Evolutionary conservation across 1,140 invertebrate genomes (phyloP).

Genomic region (Tetramorium alpestre): DNA sequence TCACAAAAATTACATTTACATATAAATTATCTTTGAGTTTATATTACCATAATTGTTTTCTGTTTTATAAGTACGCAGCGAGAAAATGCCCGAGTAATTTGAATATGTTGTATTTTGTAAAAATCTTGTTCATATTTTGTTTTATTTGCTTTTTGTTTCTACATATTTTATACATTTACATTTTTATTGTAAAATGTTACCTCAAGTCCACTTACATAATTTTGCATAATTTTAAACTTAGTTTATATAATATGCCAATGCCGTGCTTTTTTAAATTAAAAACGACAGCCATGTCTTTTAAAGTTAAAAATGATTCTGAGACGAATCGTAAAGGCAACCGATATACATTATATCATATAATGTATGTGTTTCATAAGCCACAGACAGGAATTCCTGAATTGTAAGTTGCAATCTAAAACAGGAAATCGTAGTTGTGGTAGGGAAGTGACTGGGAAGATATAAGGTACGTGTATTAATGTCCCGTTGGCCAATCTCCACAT

Average conservation of each 20-base stretch:
- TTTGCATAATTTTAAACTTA: neutral
- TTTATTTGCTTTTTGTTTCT: neutral
- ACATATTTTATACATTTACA: neutral
- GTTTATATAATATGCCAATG: neutral
- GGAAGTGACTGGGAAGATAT: conserved; percentile 24
- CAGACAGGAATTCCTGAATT: conserved; percentile 31
- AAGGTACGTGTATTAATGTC: conserved; percentile 5
- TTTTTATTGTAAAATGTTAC: neutral
- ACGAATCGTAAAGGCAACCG: neutral
- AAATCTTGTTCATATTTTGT: neutral
- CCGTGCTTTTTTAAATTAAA: too few relatives aligned
- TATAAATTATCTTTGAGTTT: neutral
- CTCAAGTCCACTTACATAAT: neutral
- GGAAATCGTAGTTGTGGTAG: conserved; percentile 17
- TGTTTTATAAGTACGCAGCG: neutral
- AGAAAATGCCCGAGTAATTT: neutral
- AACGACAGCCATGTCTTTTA: neutral
- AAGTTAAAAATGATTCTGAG: neutral
- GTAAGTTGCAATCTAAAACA: conserved; percentile 16
- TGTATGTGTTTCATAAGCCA: neutral
- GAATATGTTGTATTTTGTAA: neutral
- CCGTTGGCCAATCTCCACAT: conserved; percentile 21
- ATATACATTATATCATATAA: neutral
- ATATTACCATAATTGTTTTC: neutral
- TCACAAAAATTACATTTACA: conserved; percentile 17